Evolutionary conservation across 2,888 invertebrate genomes (phyloP), one percentile per base, ranked within the genome.

Genomic region (Pilophorus perplexus): DNA sequence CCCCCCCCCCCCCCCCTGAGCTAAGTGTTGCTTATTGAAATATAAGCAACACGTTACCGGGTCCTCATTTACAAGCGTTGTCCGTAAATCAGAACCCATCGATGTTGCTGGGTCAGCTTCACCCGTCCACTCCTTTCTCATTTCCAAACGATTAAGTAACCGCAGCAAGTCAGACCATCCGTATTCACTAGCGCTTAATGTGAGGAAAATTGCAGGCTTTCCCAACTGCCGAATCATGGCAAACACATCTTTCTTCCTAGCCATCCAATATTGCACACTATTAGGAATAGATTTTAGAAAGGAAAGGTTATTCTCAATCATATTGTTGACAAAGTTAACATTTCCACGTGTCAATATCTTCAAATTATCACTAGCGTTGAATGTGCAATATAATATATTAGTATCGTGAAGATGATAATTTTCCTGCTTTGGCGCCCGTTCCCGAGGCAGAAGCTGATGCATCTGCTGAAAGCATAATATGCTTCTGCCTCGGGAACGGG

Each of bases 221-320:
- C 46, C 46, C 10, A 46, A 23, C 8, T 46, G 46, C 2, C 46
- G 20, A 20, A 46, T 46, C 46, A 46, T 46, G 1, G 46, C 46
- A 22, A 46, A 46, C 3, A 46, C 20, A 20, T 46, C 46, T 22
- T 46, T 46, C 22, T 46, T 46, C 1, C 46, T 4, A 8, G 20
- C 22, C 22, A 20, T 18, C 46, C 46, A 46, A n/a, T 46, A 46
- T 8, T 46, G 20, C 12, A 20, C 46, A 20, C 22, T 23, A 20
- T 46, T 46, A 1, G 46, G 46, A 12, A 46, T 46, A 3, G 46
- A 46, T 8, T 46, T 46, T n/a, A 46, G 2, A 22, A 46, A 46
- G 2, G 10, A 2, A 8, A 46, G 46, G 23, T 46, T 46, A 2
- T 46, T 8, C 2, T 46, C 22, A n/a, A n/a, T n/a, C n/a, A n/a